Conservation (phyloP, 2,888 invertebrate genomes). For the Glaucopsyche alexis region DNA sequence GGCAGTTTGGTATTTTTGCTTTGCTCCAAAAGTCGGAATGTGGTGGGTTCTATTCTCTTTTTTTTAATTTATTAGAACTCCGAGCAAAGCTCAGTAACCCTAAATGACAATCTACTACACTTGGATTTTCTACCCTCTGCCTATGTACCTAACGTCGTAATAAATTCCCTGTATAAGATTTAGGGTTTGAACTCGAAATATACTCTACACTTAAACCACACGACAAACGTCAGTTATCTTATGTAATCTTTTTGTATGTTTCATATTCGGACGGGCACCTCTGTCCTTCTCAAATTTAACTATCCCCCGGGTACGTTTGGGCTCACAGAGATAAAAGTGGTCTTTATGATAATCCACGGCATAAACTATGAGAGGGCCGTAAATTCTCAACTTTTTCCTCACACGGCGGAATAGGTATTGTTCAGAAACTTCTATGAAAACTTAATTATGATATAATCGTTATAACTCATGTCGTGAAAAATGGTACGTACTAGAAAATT, state of each 20-base stretch:
- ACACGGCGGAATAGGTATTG: slow-evolving; percentile 19
- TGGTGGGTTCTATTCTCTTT: too few relatives aligned
- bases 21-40: too few relatives aligned
- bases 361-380: slow-evolving; percentile 37
- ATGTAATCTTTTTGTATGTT: slow-evolving; percentile 20
- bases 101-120: too few relatives aligned
- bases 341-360: slow-evolving; percentile 43
- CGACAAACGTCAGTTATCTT: slow-evolving; percentile 13
- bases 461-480: background rate
- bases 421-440: slow-evolving; percentile 21
- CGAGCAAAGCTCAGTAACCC: too few relatives aligned
- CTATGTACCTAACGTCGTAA: too few relatives aligned
- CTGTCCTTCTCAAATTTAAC: slow-evolving; percentile 41
- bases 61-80: too few relatives aligned
- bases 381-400: slow-evolving; percentile 25
- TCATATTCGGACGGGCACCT: slow-evolving; percentile 27
- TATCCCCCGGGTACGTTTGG: slow-evolving; percentile 40
- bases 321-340: slow-evolving; percentile 41
- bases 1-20: too few relatives aligned
- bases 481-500: too few relatives aligned
- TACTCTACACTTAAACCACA: background rate
- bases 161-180: too few relatives aligned
- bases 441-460: background rate
- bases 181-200: too few relatives aligned
- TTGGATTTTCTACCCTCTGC: too few relatives aligned